Base-by-base conservation (phyloP, 2,113 vertebrate genomes). In the Trichomycterus rosablanca region DNA sequence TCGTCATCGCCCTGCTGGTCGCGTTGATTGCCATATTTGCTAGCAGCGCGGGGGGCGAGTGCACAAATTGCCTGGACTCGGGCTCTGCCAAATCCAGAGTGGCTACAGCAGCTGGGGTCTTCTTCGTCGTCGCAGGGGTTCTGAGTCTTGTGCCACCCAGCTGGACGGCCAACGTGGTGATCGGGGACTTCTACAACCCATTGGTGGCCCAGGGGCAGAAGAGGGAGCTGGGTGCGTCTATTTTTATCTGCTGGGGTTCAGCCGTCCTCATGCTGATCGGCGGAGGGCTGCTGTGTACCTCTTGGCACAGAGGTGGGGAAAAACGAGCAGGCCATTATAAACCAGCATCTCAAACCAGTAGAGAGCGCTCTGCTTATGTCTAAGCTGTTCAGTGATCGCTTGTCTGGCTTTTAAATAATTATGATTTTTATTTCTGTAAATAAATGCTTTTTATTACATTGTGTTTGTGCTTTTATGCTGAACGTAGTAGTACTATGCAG, bases 191-290 rank as follows among this genome's bases (percentile, higher is more conserved):
- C 81, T 90, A 92, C 81, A 89, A 77, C 68, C 70, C 83, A 0
- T 1, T 88, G 68, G 87, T 92, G 56, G 48, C 79, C 0, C 82
- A 89, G 0, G 0, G 83, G 0, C 82, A 85, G 79, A 91, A 90
- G 68, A 78, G 84, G 9, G 88, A 92, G 74, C 71, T 91, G 61
- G 90, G 88, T 5, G 65, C 85, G 0, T 78, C 77, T 0, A 81
- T 92, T 63, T 91, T 91, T 18, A 78, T 90, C 46, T 87, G 90
- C 64, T 90, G 90, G 90, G 90, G 83, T 0, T 87, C 86, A 1
- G 67, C 87, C 0, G 80, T 78, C 0, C 80, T 93, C 35, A 78
- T 86, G 55, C 34, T 91, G 24, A 73, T 91, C 4, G 91, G 90
- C 16, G 91, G 89, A 11, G 73, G 74, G 1, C 75, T 91, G 65